phyloP scores from a whole-genome alignment of 2,888 invertebrate species.

The Drosophila kanekoi region DNA sequence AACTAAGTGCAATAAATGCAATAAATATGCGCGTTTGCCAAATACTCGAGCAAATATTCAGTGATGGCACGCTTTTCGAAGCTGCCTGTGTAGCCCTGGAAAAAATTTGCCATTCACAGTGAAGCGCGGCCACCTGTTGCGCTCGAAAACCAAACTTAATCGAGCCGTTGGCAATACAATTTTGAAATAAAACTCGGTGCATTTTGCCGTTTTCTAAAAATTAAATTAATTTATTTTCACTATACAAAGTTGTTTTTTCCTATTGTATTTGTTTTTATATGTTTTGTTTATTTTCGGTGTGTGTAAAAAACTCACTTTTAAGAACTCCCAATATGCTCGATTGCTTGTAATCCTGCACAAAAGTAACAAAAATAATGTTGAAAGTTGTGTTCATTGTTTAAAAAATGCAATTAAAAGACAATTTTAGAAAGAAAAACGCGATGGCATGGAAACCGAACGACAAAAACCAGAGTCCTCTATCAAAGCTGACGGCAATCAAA shows the following conservation, averaged over 20 bases:
- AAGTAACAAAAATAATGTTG: slow-evolving; percentile 61
- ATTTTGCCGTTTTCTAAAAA: slow-evolving; percentile 67
- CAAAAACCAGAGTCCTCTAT: slow-evolving; percentile 28
- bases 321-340: slow-evolving; percentile 44
- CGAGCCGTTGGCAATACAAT: no score
- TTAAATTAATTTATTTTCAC: slow-evolving; percentile 78
- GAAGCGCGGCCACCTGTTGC: slow-evolving; percentile 35
- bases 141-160: neutral
- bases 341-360: slow-evolving; percentile 54
- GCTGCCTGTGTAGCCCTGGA: neutral
- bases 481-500: slow-evolving; percentile 52
- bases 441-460: slow-evolving; percentile 32
- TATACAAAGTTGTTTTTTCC: slow-evolving; percentile 58
- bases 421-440: slow-evolving; percentile 32
- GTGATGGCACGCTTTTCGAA: neutral
- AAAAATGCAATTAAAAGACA: slow-evolving; percentile 56
- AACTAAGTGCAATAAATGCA: slow-evolving; percentile 77
- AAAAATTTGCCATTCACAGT: slow-evolving; percentile 24
- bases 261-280: slow-evolving; percentile 46
- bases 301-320: slow-evolving; percentile 63
- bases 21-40: slow-evolving; percentile 68
- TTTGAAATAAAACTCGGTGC: slow-evolving; percentile 21
- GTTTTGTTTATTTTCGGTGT: slow-evolving; percentile 51
- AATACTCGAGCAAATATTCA: neutral
- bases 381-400: slow-evolving; percentile 41